Evolutionary conservation across 2,113 vertebrate species (phyloP), one percentile per base, ranked within the genome.

Genomic region (Cochlearius cochlearius): DNA sequence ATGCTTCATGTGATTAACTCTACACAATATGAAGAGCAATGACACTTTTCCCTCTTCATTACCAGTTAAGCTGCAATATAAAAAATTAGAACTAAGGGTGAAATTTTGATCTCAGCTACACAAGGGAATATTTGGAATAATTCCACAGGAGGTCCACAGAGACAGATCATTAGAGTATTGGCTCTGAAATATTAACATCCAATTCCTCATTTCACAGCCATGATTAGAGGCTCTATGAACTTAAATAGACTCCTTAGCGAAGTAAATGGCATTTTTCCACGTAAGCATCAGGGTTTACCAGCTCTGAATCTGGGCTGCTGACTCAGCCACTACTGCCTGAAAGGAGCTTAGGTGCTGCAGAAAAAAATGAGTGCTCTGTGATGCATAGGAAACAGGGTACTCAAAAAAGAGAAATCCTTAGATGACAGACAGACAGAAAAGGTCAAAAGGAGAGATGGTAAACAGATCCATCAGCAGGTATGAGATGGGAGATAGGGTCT

Each of bases 151-250:
- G 69, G 76, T 71, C 92, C 80, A 84, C 53, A 84, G 96, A 94
- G 95, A 91, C 68, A 81, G 73, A 92, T 91, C 91, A 89, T 91
- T 96, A 87, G 34, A 64, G 52, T 63, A 88, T 84, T 92, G 92
- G 86, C 47, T 95, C 72, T 94, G 92, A 97, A 94, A 94, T 96
- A 94, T 94, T 92, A 92, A 81, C 91, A 94, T 72, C 62, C 76
- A 87, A 87, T 90, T 95, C 84, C 81, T 92, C 73, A 87, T 94
- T 96, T 97, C 90, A 94, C 53, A 94, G 88, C 62, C 83, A 81
- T 79, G 93, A 96, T 96, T 94, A 96, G 74, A 93, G 53, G 25
- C 50, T 86, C 71, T 93, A 93, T 86, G 92, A 96, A 92, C 90
- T 94, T 88, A 94, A 94, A 94, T 67, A 86, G 90, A 79, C 58